Conservation (phyloP, 2,888 invertebrate genomes). For the Ichneumoninae sp. region DNA sequence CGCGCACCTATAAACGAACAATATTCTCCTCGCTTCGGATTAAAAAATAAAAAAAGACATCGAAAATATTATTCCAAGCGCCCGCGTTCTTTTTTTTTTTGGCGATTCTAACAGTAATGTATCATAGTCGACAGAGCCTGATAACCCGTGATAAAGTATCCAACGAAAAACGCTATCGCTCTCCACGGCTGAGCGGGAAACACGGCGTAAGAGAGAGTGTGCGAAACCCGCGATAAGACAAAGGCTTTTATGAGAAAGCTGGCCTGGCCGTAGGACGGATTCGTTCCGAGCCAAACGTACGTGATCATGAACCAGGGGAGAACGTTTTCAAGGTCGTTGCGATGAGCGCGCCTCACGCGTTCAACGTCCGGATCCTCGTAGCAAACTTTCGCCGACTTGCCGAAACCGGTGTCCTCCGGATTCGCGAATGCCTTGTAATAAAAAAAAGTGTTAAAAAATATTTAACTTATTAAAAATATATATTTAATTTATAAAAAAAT, state of each 20-base stretch:
- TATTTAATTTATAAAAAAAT: too few species aligned
- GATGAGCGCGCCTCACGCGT: constrained; percentile 86
- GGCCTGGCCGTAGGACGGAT: constrained; percentile 84
- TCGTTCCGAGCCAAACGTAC: constrained; percentile 85
- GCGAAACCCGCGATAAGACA: constrained; percentile 84
- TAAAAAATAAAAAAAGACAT: not conserved
- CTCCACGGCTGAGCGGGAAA: constrained; percentile 85
- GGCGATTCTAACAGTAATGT: constrained; percentile 52
- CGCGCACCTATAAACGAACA: too few species aligned
- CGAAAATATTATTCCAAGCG: too few species aligned
- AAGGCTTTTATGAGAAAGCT: constrained; percentile 85
- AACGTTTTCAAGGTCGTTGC: constrained; percentile 87
- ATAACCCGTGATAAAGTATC: constrained; percentile 81
- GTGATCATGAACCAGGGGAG: constrained; percentile 85
- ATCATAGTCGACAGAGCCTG: constrained; percentile 80
- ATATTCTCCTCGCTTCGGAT: not conserved
- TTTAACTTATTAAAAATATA: too few species aligned
- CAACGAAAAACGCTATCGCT: constrained; percentile 83
- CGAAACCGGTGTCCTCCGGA: constrained; percentile 72
- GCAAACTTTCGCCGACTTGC: constrained; percentile 52
- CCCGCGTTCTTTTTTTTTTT: too few species aligned
- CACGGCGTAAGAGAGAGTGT: constrained; percentile 86
- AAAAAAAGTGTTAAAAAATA: too few species aligned
- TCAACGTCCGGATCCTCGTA: constrained; percentile 85
- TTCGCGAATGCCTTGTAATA: constrained; percentile 75